phyloP scores from a whole-genome alignment of 2,797 vertebrate species.

The Chloroceryle amazona region DNA sequence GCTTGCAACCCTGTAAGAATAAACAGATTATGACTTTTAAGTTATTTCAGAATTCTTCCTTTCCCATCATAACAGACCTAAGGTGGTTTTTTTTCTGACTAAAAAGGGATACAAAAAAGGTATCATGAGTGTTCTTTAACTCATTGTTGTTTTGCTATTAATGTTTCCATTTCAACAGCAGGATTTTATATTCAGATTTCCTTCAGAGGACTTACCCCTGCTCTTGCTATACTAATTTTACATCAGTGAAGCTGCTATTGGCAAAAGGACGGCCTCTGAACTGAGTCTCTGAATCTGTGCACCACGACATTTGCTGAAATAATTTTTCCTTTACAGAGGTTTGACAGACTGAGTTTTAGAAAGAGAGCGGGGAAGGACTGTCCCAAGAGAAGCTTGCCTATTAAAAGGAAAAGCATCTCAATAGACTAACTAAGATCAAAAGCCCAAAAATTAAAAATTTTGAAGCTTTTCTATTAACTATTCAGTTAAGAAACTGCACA shows the following conservation, averaged over 20 bases:
- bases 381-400: not conserved
- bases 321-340: not conserved
- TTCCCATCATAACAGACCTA: not conserved
- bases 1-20: conserved; percentile 86
- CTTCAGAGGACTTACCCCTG: not conserved
- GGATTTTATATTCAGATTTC: not conserved
- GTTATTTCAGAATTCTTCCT: not conserved
- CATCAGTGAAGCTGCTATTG: not conserved
- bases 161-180: not conserved
- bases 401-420: not conserved
- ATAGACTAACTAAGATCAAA: conserved; percentile 1
- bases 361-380: not conserved
- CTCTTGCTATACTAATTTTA: not conserved
- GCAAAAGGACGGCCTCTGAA: not conserved
- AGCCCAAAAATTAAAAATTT: not conserved
- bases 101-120: not conserved
- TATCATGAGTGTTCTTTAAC: not conserved
- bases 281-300: not conserved
- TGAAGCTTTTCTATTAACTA: not conserved
- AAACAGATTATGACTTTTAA: not conserved
- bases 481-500: not conserved
- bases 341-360: not conserved
- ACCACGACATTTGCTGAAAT: not conserved
- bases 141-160: not conserved
- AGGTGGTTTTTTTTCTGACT: not conserved